These are phyloP conservation scores for Ceratitis capitata DNA, from an alignment of 1,140 invertebrate genomes.

Conservation along the genomic window DNA sequence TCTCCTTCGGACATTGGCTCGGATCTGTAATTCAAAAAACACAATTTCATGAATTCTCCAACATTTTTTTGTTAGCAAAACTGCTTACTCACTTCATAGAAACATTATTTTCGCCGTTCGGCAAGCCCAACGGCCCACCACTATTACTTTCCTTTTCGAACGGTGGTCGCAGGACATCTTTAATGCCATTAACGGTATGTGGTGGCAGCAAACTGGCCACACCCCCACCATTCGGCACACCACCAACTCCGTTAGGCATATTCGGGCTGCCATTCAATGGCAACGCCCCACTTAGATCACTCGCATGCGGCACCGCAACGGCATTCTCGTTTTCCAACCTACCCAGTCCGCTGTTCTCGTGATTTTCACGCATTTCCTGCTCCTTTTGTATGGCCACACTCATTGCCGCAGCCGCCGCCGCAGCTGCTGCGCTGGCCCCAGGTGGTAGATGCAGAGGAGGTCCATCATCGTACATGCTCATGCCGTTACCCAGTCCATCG, in stretches of 20 bases:
- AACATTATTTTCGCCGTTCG: conserved; percentile 58
- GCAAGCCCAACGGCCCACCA: conserved; percentile 52
- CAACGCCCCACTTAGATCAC: not conserved
- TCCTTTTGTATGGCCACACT: conserved; percentile 50
- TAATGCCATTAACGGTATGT: conserved; percentile 24
- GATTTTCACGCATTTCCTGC: conserved; percentile 45
- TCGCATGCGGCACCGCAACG: not conserved
- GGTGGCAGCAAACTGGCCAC: not conserved
- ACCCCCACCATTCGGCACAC: not conserved
- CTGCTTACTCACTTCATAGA: conserved; percentile 60
- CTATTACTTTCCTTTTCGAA: conserved; percentile 61
- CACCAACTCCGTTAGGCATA: not conserved
- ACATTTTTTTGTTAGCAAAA: not conserved
- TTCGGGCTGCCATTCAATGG: not conserved
- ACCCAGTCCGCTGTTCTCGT: not conserved
- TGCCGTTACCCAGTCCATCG: conserved; percentile 46
- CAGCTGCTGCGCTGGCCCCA: conserved; percentile 38
- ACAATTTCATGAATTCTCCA: not conserved
- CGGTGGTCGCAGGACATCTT: conserved; percentile 27
- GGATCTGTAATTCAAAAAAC: conserved; percentile 49
- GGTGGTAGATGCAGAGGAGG: conserved; percentile 53
- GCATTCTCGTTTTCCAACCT: not conserved
- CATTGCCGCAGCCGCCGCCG: conserved; percentile 50
- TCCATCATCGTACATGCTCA: conserved; percentile 48
- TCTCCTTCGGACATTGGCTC: conserved; percentile 61